These are phyloP conservation scores for Mustela erminea DNA, from an alignment of 2,797 vertebrate species.

Conservation along the genomic window DNA sequence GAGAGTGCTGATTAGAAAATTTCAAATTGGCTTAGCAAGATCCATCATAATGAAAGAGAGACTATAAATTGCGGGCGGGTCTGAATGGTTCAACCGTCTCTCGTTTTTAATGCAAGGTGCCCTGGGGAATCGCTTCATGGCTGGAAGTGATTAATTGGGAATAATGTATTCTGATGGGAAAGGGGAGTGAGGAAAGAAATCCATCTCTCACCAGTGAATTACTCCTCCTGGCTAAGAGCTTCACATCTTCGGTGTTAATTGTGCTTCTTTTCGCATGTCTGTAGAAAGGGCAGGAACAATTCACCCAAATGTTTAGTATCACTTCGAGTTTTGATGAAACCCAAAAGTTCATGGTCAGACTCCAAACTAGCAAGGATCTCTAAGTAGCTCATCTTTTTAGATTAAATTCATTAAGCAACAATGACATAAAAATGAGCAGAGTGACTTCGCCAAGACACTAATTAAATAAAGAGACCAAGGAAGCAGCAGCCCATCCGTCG, in stretches of 20 bases:
- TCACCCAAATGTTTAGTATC: conserved; percentile 7
- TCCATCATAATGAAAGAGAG: conserved; percentile 60
- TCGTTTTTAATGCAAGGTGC: conserved; percentile 67
- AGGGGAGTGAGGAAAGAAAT: conserved; percentile 48
- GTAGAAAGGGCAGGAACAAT: conserved; percentile 67
- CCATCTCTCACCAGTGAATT: conserved; percentile 92
- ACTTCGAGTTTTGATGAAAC: conserved; percentile 22
- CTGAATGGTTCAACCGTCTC: conserved; percentile 51
- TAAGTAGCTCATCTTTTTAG: background rate
- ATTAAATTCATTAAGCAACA: background rate
- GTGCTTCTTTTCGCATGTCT: conserved; percentile 97
- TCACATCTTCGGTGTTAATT: conserved; percentile 95
- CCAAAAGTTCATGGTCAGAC: background rate
- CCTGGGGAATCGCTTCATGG: conserved; percentile 70
- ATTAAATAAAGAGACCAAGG: background rate
- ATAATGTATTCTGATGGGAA: conserved; percentile 63
- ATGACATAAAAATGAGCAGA: background rate
- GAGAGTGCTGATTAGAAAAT: conserved; percentile 67
- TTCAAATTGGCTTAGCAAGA: conserved; percentile 73
- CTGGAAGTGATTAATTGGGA: conserved; percentile 66
- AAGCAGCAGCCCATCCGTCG: background rate
- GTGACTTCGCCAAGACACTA: background rate
- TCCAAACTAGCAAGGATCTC: background rate
- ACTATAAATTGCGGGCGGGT: conserved; percentile 61
- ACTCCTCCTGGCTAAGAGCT: conserved; percentile 94